Conservation (phyloP, 2,888 invertebrate genomes). For the Lissonota sp. region DNA sequence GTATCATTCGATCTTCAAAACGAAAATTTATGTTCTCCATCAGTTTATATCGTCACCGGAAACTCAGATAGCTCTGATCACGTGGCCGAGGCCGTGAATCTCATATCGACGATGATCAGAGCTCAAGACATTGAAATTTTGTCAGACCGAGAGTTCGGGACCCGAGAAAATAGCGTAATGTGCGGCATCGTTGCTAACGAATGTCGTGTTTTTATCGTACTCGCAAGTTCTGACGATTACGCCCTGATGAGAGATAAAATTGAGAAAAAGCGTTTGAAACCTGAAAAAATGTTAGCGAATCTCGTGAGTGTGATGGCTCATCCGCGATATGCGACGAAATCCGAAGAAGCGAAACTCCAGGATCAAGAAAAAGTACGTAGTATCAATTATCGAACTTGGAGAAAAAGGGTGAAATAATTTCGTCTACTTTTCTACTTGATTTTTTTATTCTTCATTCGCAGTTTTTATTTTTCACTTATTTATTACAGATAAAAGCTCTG, state of each 20-base stretch:
- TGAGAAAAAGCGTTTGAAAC: constrained; percentile 67
- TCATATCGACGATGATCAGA: constrained; percentile 75
- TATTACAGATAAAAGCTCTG: constrained; percentile 67
- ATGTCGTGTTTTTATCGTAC: constrained; percentile 71
- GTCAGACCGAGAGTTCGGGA: constrained; percentile 64
- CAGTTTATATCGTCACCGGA: constrained; percentile 76
- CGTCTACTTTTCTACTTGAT: constrained; percentile 36
- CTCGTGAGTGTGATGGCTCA: constrained; percentile 33
- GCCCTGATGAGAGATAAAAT: constrained; percentile 66
- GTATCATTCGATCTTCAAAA: neutral
- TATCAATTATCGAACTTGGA: neutral
- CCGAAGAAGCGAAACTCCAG: constrained; percentile 58
- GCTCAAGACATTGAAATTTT: constrained; percentile 70
- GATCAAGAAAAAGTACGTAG: constrained; percentile 60
- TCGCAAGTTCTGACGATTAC: constrained; percentile 60
- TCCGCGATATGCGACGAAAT: constrained; percentile 38
- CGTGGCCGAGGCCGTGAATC: constrained; percentile 72
- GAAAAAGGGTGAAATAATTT: constrained; percentile 7
- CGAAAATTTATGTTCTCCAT: neutral
- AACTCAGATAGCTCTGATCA: constrained; percentile 66
- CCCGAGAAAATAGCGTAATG: constrained; percentile 64
- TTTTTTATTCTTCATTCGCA: constrained; percentile 13
- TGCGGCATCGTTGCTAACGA: constrained; percentile 66
- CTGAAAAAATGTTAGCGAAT: constrained; percentile 71
- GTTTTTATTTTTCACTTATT: neutral